phyloP scores from a whole-genome alignment of 1,140 invertebrate genomes.

The Papilio glaucus region DNA sequence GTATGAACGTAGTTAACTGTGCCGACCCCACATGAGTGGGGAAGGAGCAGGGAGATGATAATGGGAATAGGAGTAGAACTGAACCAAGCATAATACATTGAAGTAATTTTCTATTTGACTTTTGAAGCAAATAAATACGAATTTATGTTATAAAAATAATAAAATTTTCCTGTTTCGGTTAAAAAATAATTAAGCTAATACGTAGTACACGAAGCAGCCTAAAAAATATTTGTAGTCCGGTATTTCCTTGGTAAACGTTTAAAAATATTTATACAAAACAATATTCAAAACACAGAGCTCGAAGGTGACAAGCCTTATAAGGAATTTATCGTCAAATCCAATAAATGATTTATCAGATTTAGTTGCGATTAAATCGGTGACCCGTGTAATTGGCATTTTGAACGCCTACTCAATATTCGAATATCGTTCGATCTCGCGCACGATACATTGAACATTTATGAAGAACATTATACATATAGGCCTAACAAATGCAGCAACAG shows the following conservation, averaged over 20 bases:
- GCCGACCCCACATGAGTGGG: too few species aligned
- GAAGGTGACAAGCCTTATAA: slow-evolving; percentile 25
- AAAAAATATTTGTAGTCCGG: neutral
- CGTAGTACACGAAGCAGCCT: too few species aligned
- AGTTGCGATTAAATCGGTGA: neutral
- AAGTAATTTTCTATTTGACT: too few species aligned
- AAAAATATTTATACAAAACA: neutral
- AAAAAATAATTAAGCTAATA: too few species aligned
- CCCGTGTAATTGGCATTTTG: slow-evolving; percentile 4
- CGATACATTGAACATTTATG: slow-evolving; percentile 2
- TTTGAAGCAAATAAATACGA: too few species aligned
- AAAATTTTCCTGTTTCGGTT: too few species aligned
- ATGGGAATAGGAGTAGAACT: too few species aligned
- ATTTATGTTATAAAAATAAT: too few species aligned
- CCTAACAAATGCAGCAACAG: neutral
- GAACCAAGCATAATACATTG: too few species aligned
- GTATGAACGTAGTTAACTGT: too few species aligned
- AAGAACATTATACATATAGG: neutral
- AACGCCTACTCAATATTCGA: neutral
- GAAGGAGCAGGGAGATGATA: too few species aligned
- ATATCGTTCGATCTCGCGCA: neutral
- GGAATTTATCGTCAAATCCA: neutral
- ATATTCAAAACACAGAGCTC: neutral
- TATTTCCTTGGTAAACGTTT: neutral
- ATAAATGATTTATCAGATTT: slow-evolving; percentile 1